Conservation (phyloP, 2,797 vertebrate genomes). For the Sebastes oblongus region DNA sequence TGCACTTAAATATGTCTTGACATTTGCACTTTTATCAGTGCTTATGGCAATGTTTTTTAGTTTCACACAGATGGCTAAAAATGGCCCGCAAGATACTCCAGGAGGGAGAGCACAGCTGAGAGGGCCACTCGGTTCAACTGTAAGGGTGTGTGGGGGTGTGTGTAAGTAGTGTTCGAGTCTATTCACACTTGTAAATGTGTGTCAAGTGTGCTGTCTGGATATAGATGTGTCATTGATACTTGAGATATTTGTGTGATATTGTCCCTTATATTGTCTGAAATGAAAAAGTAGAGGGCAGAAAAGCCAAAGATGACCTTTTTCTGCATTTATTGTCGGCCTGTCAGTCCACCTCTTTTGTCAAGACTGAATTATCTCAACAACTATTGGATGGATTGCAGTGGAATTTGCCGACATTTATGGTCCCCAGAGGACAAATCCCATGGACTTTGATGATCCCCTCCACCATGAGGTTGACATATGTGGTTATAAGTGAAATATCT, state of each 20-base stretch:
- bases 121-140: constrained; percentile 19
- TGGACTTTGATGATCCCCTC: background rate
- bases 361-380: background rate
- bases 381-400: background rate
- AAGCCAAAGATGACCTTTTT: background rate
- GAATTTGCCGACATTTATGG: background rate
- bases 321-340: background rate
- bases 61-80: constrained; percentile 57
- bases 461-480: background rate
- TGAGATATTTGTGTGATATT: background rate
- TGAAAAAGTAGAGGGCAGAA: background rate
- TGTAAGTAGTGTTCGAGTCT: background rate
- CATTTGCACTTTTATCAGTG: constrained; percentile 56
- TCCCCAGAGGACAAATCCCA: background rate
- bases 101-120: constrained; percentile 25
- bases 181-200: background rate
- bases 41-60: constrained; percentile 33
- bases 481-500: background rate
- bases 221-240: background rate
- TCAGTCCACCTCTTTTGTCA: background rate
- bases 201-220: background rate
- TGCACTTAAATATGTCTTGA: constrained; percentile 41
- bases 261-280: background rate
- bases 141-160: background rate
- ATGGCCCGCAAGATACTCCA: constrained; percentile 38